Conservation (phyloP, 30 jellyfish, hydroid and myxozoan species). For the Chrysaora quinquecirrha region DNA sequence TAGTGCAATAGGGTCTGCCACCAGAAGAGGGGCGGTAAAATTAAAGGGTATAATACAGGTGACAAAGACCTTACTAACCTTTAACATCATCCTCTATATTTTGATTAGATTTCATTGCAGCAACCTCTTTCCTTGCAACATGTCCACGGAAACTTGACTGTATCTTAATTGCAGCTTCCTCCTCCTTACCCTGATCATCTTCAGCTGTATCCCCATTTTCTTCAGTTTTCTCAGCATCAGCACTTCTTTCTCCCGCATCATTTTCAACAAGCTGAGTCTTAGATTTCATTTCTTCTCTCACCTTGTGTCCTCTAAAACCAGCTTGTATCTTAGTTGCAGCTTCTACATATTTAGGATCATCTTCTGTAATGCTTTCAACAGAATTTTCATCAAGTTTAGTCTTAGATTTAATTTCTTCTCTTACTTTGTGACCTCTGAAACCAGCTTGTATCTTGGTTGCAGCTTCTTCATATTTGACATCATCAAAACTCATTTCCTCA, state of each 20-base stretch:
- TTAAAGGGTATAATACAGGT: too few species aligned
- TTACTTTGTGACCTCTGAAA: constrained; percentile 62
- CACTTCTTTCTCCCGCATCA: background rate
- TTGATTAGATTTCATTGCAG: constrained; percentile 40
- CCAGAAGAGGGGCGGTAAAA: too few species aligned
- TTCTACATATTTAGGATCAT: background rate
- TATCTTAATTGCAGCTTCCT: constrained; percentile 80
- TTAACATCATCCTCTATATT: background rate
- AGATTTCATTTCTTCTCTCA: background rate
- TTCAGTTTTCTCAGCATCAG: background rate
- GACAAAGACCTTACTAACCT: too few species aligned
- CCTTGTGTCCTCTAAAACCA: constrained; percentile 49
- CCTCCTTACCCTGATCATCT: constrained; percentile 51
- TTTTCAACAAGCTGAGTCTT: background rate
- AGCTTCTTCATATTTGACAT: constrained; percentile 46
- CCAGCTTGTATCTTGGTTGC: constrained; percentile 80
- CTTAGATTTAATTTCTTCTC: constrained; percentile 49
- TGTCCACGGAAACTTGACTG: constrained; percentile 93
- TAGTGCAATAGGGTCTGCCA: too few species aligned
- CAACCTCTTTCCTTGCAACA: constrained; percentile 78
- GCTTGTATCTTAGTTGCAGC: constrained; percentile 77
- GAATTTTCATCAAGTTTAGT: background rate
- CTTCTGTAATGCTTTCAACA: background rate
- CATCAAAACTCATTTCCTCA: constrained; percentile 26
- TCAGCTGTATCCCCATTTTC: constrained; percentile 33